phyloP scores from a whole-genome alignment of 2,113 vertebrate species.

The Pedionomus torquatus region DNA sequence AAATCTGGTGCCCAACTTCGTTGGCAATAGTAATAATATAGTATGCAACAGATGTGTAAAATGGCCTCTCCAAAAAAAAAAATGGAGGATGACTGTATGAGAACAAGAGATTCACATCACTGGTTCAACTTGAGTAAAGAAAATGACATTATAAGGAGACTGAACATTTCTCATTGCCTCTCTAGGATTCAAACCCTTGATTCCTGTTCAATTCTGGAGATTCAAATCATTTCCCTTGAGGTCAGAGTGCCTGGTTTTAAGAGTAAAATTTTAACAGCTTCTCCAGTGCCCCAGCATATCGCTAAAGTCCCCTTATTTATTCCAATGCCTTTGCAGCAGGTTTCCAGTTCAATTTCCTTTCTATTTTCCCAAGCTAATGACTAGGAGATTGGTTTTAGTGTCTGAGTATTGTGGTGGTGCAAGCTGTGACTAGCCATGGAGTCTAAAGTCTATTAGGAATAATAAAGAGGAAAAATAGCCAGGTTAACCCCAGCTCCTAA shows the following conservation, averaged over 20 bases:
- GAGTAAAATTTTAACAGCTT: slow-evolving; percentile 37
- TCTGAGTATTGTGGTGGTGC: not conserved
- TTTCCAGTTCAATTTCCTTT: slow-evolving; percentile 56
- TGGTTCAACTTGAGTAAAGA: slow-evolving; percentile 5
- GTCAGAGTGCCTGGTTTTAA: not conserved
- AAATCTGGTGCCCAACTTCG: not conserved
- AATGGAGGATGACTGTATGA: not conserved
- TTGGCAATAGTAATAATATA: not conserved
- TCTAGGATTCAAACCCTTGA: slow-evolving; percentile 5
- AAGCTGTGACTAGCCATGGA: not conserved
- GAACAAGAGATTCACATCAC: not conserved
- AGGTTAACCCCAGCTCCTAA: not conserved
- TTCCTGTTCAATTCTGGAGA: slow-evolving; percentile 3
- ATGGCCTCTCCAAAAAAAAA: not conserved
- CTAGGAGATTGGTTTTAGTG: slow-evolving; percentile 33
- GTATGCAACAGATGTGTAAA: not conserved
- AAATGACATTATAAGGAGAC: not conserved
- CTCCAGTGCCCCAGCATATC: not conserved
- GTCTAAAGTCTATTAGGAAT: slow-evolving; percentile 17
- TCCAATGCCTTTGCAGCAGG: slow-evolving; percentile 29
- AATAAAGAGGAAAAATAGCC: slow-evolving; percentile 2
- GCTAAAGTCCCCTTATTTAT: slow-evolving; percentile 23
- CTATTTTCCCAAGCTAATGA: slow-evolving; percentile 61
- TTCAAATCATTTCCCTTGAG: not conserved
- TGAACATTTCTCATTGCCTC: not conserved